phyloP scores from a whole-genome alignment of 2,888 invertebrate species.

The Latrodectus hesperus region DNA sequence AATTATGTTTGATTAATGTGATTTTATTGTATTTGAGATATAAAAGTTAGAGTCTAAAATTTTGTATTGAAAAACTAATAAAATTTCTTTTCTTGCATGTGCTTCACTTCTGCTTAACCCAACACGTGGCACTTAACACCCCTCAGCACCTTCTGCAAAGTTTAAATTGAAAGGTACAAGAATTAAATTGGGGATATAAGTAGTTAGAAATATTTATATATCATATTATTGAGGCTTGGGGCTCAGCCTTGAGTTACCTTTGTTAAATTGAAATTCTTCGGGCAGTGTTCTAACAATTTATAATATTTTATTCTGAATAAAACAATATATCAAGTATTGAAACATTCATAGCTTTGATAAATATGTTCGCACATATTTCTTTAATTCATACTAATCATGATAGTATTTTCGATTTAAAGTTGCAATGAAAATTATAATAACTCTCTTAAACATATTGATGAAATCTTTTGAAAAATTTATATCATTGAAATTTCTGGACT shows the following conservation, averaged over 20 bases:
- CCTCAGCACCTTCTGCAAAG: conserved; percentile 69
- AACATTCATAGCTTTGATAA: no score
- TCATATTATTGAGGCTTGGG: background rate
- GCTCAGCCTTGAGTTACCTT: background rate
- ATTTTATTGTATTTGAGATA: background rate
- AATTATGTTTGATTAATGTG: background rate
- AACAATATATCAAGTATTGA: no score
- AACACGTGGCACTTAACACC: conserved; percentile 59
- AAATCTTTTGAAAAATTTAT: no score
- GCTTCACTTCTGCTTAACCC: conserved; percentile 63
- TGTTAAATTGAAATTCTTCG: background rate
- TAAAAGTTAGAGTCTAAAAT: background rate
- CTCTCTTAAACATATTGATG: no score
- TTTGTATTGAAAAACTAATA: conserved; percentile 47
- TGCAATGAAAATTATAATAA: no score
- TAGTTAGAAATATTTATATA: background rate
- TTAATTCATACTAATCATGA: no score
- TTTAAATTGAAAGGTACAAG: conserved; percentile 69
- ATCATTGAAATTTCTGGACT: no score
- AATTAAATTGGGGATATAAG: conserved; percentile 36
- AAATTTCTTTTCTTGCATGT: conserved; percentile 65
- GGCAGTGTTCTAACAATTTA: no score
- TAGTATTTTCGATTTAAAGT: no score
- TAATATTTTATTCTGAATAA: no score
- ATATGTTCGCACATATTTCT: no score